These are phyloP conservation scores for Sminthurinus aureus DNA, from an alignment of 2,888 invertebrate species.

Conservation along the genomic window DNA sequence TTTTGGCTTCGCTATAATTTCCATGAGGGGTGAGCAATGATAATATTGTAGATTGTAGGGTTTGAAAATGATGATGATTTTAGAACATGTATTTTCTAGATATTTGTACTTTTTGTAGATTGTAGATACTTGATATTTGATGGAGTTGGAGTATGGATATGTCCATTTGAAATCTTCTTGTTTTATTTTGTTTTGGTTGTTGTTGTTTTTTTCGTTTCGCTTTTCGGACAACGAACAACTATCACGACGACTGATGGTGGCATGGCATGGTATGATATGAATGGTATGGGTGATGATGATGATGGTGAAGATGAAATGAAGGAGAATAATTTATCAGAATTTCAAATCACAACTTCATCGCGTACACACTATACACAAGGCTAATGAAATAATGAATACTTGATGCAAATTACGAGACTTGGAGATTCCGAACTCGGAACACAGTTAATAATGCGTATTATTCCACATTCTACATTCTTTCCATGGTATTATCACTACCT, in stretches of 20 bases:
- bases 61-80: constrained; percentile 35
- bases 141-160: not conserved
- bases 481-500: not conserved
- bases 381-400: constrained; percentile 54
- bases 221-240: not conserved
- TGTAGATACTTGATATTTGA: too few relatives aligned
- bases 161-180: not conserved
- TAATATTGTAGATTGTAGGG: constrained; percentile 40
- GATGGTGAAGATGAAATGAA: constrained; percentile 43
- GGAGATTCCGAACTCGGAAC: constrained; percentile 2
- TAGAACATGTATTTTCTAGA: constrained; percentile 9
- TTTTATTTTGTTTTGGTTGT: not conserved
- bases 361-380: constrained; percentile 43
- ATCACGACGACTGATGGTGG: not conserved
- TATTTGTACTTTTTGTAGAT: not conserved
- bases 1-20: constrained; percentile 31
- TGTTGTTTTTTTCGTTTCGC: too few relatives aligned
- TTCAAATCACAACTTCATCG: constrained; percentile 49
- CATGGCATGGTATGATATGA: not conserved
- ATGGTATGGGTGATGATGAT: constrained; percentile 22
- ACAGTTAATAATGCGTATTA: constrained; percentile 37
- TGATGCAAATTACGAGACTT: constrained; percentile 50
- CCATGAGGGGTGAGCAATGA: constrained; percentile 35
- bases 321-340: constrained; percentile 46
- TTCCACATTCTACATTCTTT: too few relatives aligned